Evolutionary conservation across 2,888 invertebrate genomes (phyloP), one percentile per base, ranked within the genome.

Genomic region (Spicauda simplicius): DNA sequence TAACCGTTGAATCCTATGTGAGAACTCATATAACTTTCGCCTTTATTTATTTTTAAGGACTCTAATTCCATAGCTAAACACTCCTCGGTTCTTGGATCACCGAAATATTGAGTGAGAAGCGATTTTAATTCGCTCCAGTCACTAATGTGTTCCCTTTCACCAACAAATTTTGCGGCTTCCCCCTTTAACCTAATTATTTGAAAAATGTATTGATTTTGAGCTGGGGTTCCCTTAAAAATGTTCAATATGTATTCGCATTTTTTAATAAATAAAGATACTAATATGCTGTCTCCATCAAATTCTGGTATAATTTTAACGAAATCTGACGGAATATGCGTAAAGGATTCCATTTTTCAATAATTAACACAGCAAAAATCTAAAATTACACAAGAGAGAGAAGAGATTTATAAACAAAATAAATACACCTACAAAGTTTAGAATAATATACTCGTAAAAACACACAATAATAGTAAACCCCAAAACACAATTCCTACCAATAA

Each of bases 11-110:
- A 74, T 58, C 30, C 72, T 67, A 57, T 72, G 67, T 18, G 63
- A 71, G 64, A 73, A 71, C 0, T 73, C 70, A 69, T 58, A 68
- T 69, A 73, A 64, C 61, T 68, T 68, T 73, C 70, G 7, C 53
- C 57, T 10, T 48, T 57, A 14, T 70, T 64, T 54, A 71, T 62
- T 58, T 68, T 70, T 30, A 69, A 10, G 0, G 41, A 52, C 14
- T 72, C 69, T 48, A 73, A 20, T 50, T 72, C 73, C 10, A 71
- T 56, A 0, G 53, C 48, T 33, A 72, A 19, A 63, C 70, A 71
- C 37, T 69, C 66, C 18, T 73, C 71, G 8, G 69, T 68, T 11
- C 72, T 63, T 14, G 69, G 71, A 16, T 72, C 71, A 0, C 71
- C 69, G 53, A 72, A 73, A 62, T 70, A 54, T 54, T 62, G 66